Evolutionary conservation across 1,140 invertebrate genomes (phyloP).

Genomic region (Drosophila mojavensis): DNA sequence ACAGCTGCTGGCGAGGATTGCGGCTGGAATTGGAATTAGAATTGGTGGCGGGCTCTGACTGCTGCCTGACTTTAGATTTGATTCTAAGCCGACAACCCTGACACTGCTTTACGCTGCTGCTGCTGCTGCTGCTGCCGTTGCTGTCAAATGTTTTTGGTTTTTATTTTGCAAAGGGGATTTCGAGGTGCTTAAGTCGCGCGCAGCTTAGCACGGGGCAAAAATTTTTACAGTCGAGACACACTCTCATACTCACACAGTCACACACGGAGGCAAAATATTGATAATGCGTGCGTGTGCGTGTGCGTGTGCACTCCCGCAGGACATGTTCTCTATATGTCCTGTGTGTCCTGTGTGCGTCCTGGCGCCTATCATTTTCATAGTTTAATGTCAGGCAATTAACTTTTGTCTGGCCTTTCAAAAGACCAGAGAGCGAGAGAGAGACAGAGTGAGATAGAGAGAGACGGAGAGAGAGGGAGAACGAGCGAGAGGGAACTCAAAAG

Average conservation of each 20-base stretch:
- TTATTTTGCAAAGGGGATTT: slow-evolving; percentile 15
- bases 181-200: slow-evolving; percentile 33
- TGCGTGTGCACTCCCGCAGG: not conserved
- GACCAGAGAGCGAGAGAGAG: not conserved
- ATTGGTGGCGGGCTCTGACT: not conserved
- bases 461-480: not conserved
- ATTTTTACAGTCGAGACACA: slow-evolving; percentile 16
- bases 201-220: slow-evolving; percentile 17
- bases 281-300: slow-evolving; percentile 10
- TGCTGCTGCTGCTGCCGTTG: slow-evolving; percentile 21
- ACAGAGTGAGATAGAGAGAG: too few species aligned
- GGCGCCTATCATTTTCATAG: slow-evolving; percentile 69
- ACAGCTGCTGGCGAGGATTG: slow-evolving; percentile 68
- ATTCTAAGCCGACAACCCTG: slow-evolving; percentile 71
- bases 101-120: not conserved
- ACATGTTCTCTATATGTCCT: slow-evolving; percentile 10
- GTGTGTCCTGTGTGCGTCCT: slow-evolving; percentile 9
- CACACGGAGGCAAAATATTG: slow-evolving; percentile 25
- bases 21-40: not conserved
- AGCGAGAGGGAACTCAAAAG: slow-evolving; percentile 3
- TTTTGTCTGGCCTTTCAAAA: slow-evolving; percentile 64
- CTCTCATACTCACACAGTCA: not conserved
- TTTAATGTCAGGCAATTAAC: slow-evolving; percentile 81
- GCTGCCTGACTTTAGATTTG: slow-evolving; percentile 62
- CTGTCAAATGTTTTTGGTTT: slow-evolving; percentile 29